Evolutionary conservation across 2,888 invertebrate species (phyloP), one percentile per base, ranked within the genome.

Genomic region (Harpagoxenus sublaevis): DNA sequence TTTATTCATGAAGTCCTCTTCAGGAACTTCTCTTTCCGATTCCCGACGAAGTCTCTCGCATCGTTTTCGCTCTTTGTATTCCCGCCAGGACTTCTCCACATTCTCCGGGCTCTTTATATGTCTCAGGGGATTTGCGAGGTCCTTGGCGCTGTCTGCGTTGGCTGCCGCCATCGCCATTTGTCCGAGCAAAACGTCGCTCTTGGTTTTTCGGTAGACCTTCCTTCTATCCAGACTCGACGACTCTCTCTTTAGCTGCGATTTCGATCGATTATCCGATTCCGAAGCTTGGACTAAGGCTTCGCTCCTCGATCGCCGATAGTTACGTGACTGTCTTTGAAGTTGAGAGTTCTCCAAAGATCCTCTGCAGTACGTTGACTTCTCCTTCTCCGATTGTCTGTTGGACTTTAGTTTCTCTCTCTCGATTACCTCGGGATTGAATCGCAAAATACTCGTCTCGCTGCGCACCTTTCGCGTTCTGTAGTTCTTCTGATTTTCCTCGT

Each of bases 11-110:
- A 92, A 93, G 48, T 81, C 92, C 53, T 93, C 93, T 35, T 93
- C 93, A 1, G 85, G 88, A 5, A 66, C 60, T 5, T 89, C 83
- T 8, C 81, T 86, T 42, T 89, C 87, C 10, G 90, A 84, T 18
- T 87, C 91, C 0, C 87, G 86, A 0, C 86, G 89, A 31, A 91
- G 53, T 15, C 89, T 90, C 71, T 94, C 94, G 31, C 88, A 90
- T 45, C 88, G 92, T 83, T 92, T 94, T 8, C 92, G 87, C 60
- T 94, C 94, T 79, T 92, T 94, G 85, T 94, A 94, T 84, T 94
- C 94, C 3, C 92, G 91, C 94, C 94, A 94, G 18, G 94, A 94
- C 5, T 92, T 90, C 57, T 93, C 92, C 1, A 92, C 87, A 60
- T 91, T 93, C 53, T 93, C 93, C 66, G 93, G 91, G 48, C 91